Base-by-base conservation (phyloP, 2,888 invertebrate genomes). In the Orchesellides sinensis region DNA sequence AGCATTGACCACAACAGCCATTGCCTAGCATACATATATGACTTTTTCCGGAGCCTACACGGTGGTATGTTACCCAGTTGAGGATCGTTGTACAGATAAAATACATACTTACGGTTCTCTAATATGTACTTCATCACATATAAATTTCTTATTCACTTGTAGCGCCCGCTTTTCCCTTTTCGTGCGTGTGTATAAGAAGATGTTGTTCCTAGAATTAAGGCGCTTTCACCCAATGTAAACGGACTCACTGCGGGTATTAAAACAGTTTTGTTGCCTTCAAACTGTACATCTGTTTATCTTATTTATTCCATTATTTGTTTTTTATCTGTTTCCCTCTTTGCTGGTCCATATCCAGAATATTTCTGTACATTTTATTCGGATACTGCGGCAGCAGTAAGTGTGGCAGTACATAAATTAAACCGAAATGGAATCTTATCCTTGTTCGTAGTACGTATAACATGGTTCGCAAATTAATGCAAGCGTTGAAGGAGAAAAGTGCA, bases 201-300 rank as follows among this genome's bases (percentile, higher is more conserved):
- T n/a, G 6, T 61, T 63, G n/a, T n/a, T 63, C 40, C 63, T 63
- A 63, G 40, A 63, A 40, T 35, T 40, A 35, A 40, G 63, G 63
- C 63, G 40, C n/a, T n/a, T n/a, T n/a, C n/a, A n/a, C n/a, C n/a
- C n/a, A n/a, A n/a, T n/a, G n/a, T 63, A 40, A 63, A 40, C 40
- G 40, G n/a, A 63, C 40, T 21, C 45, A 63, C 63, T 63, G 63
- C 63, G 45, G 63, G 40, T 63, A 63, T 63, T 63, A 63, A 63
- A 63, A 45, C 45, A 63, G 40, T 63, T 63, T 63, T 40, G 19
- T 23, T 8, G 8, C 63, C 21, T 21, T 63, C 6, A 21, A n/a
- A 32, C 32, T 35, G 21, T 12, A 52, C 19, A 40, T 12, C 63
- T 63, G 59, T 63, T 63, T 63, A 63, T 63, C 63, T 63, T 63